Percentiles rank a stretch among this genome's conserved stretches.
These are phyloP conservation scores for Holotrichia oblita DNA, from an alignment of 1,140 invertebrate species.

Conservation along the genomic window DNA sequence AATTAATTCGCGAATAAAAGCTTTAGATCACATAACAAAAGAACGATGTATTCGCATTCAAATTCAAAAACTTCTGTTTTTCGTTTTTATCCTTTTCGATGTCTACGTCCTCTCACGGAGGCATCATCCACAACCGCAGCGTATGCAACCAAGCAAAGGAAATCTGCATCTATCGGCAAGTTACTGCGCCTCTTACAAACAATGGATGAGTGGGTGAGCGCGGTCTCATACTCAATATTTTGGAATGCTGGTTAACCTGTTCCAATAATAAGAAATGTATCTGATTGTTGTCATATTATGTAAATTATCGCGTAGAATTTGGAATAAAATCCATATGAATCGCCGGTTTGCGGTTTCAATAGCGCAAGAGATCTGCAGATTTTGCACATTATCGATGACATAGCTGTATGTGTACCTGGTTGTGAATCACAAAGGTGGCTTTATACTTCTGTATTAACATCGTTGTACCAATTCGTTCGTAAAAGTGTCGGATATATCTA, in stretches of 20 bases:
- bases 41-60: background rate
- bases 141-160: background rate
- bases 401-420: background rate
- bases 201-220: slow-evolving; percentile 41
- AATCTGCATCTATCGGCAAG: background rate
- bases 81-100: background rate
- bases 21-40: slow-evolving; percentile 17
- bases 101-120: background rate
- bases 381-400: slow-evolving; percentile 21
- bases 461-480: background rate
- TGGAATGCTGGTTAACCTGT: slow-evolving; percentile 46
- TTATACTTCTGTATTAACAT: background rate
- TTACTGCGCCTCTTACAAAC: slow-evolving; percentile 31
- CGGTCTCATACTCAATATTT: slow-evolving; percentile 39
- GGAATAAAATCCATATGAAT: slow-evolving; percentile 34
- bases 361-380: background rate
- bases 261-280: slow-evolving; percentile 48
- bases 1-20: slow-evolving; percentile 1
- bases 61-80: background rate
- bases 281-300: slow-evolving; percentile 48
- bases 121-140: slow-evolving; percentile 1
- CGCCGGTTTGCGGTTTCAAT: background rate
- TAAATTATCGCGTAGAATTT: slow-evolving; percentile 42
- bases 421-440: slow-evolving; percentile 5
- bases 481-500: background rate